Conservation (phyloP, 2,113 vertebrate species). For the Cariama cristata region DNA sequence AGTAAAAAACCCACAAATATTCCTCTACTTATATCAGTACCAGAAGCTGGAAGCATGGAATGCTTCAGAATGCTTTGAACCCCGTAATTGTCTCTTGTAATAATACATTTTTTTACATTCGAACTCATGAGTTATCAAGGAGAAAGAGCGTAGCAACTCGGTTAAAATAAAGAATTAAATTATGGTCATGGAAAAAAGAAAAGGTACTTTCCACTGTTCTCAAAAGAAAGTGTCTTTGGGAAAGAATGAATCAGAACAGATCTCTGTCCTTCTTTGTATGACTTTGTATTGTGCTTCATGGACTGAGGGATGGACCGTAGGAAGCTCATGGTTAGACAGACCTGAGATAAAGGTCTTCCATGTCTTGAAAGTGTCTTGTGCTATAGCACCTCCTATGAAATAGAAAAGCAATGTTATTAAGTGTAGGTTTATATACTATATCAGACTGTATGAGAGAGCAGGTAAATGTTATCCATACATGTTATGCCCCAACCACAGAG, state of each 20-base stretch:
- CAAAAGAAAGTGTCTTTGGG: conserved; percentile 74
- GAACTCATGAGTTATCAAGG: conserved; percentile 80
- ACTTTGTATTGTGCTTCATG: background rate
- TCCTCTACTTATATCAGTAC: conserved; percentile 81
- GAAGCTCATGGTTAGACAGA: background rate
- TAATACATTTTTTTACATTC: conserved; percentile 81
- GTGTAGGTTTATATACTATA: rapidly evolving
- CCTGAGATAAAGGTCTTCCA: background rate
- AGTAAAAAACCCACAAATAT: conserved; percentile 86
- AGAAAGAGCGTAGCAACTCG: conserved; percentile 74
- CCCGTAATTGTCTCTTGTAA: conserved; percentile 82
- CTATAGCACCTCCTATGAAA: rapidly evolving
- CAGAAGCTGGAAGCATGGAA: conserved; percentile 80
- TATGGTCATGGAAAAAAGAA: conserved; percentile 70
- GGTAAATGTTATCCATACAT: background rate
- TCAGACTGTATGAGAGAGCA: background rate
- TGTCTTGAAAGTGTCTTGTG: background rate
- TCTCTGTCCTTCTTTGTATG: conserved; percentile 39
- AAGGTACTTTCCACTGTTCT: conserved; percentile 73
- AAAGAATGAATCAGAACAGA: conserved; percentile 78
- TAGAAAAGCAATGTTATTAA: background rate
- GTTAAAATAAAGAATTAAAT: conserved; percentile 80
- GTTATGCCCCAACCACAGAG: rapidly evolving
- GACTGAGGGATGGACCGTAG: background rate
- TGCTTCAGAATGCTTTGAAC: conserved; percentile 80